Evolutionary conservation across 2,888 invertebrate genomes (phyloP).

Genomic region (Ditylenchus weischeri): DNA sequence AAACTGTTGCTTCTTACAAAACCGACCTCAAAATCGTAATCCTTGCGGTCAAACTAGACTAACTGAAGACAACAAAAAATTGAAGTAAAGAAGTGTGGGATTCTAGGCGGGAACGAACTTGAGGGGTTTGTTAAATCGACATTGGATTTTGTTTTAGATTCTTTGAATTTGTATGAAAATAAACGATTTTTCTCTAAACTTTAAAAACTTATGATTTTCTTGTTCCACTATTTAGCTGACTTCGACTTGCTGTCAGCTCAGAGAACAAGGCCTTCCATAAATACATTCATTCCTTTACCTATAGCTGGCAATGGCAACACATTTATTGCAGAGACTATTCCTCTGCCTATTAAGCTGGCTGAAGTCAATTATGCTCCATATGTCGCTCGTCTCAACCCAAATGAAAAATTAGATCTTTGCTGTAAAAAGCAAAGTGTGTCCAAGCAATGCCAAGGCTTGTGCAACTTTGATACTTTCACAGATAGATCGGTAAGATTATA

Average conservation of each 20-base stretch:
- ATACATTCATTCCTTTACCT: not conserved
- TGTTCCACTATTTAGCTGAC: constrained; percentile 11
- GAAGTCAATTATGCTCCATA: constrained; percentile 9
- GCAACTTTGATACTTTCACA: constrained; percentile 54
- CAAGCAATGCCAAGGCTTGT: constrained; percentile 46
- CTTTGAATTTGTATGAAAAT: too few relatives aligned
- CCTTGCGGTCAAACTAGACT: too few relatives aligned
- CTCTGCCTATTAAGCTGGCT: constrained; percentile 18
- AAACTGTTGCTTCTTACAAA: too few relatives aligned
- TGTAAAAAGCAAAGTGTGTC: constrained; percentile 48
- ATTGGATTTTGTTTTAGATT: too few relatives aligned
- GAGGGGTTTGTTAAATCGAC: too few relatives aligned
- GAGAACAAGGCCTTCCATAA: not conserved
- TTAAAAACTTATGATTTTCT: too few relatives aligned
- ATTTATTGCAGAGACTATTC: constrained; percentile 4
- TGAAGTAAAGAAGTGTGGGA: too few relatives aligned
- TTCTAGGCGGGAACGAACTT: too few relatives aligned
- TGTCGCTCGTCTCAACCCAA: constrained; percentile 38
- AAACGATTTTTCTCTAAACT: too few relatives aligned
- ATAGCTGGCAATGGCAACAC: not conserved
- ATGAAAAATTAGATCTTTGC: constrained; percentile 51
- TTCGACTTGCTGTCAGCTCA: constrained; percentile 10
- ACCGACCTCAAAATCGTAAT: too few relatives aligned
- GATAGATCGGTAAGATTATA: constrained; percentile 47
- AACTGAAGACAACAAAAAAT: too few relatives aligned